Evolutionary conservation across 2,113 vertebrate genomes (phyloP), one percentile per base, ranked within the genome.

Genomic region (Tetraodon nigroviridis): DNA sequence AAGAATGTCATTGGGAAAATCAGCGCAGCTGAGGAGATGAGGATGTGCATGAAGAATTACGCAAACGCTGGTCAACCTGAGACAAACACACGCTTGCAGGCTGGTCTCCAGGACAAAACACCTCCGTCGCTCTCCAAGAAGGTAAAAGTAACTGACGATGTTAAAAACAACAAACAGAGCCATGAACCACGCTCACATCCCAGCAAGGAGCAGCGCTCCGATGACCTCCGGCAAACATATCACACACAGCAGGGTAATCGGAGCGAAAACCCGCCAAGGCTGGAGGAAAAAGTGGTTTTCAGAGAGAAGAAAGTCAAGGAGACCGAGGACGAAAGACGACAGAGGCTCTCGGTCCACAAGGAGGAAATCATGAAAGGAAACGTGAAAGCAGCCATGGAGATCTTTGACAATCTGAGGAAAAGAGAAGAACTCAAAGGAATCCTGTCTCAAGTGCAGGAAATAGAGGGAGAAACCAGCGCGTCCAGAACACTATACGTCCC

Each of bases 291-390:
- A 67, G 90, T 92, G 53, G 90, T 93, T 67, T 80, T 93, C 51
- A 91, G 94, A 83, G 82, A 92, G 70, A 93, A 91, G 66, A 95
- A 93, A 85, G 54, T 12, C 11, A 84, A 73, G 58, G 94, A 96
- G 86, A 94, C 92, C 0, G 93, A 93, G 49, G 90, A 91, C 6
- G 91, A 95, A 55, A 88, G 92, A 69, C 73, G 90, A 17, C 92
- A 94, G 77, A 92, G 94, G 44, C 79, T 95, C 61, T 96, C 94
- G 2, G 80, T 94, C 16, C 94, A 94, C 84, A 93, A 92, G 71
- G 94, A 96, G 5, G 94, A 95, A 75, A 95, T 96, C 48, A 92
- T 95, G 86, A 93, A 88, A 80, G 94, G 89, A 69, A 94, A 95
- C 0, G 90, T 92, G 46, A 89, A 86, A 54, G 89, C 86, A 7